Percentiles rank a stretch among this genome's conserved stretches.
These are phyloP conservation scores for Catostylus mosaicus DNA, from an alignment of 30 jellyfish, hydroid and myxozoan species.

Conservation along the genomic window DNA sequence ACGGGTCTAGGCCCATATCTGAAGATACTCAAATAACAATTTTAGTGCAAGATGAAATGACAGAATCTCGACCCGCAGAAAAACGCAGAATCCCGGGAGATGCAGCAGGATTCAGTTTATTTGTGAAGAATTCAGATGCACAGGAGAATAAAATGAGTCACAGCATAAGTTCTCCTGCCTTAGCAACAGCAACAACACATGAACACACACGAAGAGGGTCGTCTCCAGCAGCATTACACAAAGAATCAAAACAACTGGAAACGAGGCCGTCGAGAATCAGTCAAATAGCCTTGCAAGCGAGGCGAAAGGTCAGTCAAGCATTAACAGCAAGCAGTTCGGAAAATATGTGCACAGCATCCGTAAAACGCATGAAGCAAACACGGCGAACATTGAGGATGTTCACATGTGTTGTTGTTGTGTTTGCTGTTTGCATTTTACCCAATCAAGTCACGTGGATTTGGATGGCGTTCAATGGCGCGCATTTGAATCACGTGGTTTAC, in stretches of 20 bases:
- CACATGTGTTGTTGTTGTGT: constrained; percentile 81
- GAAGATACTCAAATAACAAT: neutral
- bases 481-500: constrained; percentile 24
- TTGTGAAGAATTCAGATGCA: neutral
- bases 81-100: neutral
- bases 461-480: constrained; percentile 62
- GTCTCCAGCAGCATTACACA: neutral
- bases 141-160: neutral
- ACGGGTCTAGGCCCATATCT: neutral
- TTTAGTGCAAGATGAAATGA: neutral
- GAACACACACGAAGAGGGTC: neutral
- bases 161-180: constrained; percentile 49
- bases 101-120: neutral
- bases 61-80: neutral
- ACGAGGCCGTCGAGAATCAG: constrained; percentile 19
- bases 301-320: constrained; percentile 21
- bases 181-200: constrained; percentile 4
- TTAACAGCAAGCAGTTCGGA: neutral
- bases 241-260: neutral
- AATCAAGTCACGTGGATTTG: constrained; percentile 87
- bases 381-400: constrained; percentile 79
- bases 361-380: constrained; percentile 78
- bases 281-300: constrained; percentile 27
- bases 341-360: constrained; percentile 25
- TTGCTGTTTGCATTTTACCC: constrained; percentile 87